Conservation (phyloP, 2,888 invertebrate species). For the Zaprionus lineosus region DNA sequence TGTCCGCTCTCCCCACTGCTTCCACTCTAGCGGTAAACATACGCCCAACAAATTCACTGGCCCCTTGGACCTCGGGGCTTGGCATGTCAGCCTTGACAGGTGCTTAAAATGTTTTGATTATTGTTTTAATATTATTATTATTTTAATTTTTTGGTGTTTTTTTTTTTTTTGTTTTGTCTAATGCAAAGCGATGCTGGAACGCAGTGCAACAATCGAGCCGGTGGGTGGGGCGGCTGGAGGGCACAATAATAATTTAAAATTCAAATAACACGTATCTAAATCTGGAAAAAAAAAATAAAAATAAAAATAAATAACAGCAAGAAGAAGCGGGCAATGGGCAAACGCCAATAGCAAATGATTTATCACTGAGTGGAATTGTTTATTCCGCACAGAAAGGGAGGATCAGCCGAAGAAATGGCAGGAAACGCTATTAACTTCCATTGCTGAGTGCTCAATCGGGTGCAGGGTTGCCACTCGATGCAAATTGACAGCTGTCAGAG, state of each 20-base stretch:
- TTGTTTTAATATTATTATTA: constrained; percentile 53
- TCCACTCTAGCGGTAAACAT: neutral
- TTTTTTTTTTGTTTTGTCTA: constrained; percentile 9
- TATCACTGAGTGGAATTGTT: no score
- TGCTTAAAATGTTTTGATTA: constrained; percentile 72
- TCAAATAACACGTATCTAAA: neutral
- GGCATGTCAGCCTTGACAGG: constrained; percentile 64
- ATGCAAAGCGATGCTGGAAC: no score
- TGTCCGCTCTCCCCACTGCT: neutral
- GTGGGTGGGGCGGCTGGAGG: neutral
- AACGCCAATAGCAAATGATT: no score
- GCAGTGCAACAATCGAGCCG: no score
- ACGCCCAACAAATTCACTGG: constrained; percentile 24
- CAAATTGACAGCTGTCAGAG: constrained; percentile 50
- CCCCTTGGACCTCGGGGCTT: constrained; percentile 26
- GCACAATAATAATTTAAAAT: neutral
- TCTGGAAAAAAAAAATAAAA: neutral
- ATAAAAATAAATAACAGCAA: neutral
- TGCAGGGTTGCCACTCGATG: constrained; percentile 41
- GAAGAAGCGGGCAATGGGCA: no score
- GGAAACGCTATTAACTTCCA: no score
- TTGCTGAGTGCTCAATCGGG: constrained; percentile 16
- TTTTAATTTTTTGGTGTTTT: neutral
- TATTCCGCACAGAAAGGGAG: no score
- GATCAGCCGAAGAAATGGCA: no score